Base-by-base conservation (phyloP, 1,140 invertebrate genomes). In the Colletes latitarsis region DNA sequence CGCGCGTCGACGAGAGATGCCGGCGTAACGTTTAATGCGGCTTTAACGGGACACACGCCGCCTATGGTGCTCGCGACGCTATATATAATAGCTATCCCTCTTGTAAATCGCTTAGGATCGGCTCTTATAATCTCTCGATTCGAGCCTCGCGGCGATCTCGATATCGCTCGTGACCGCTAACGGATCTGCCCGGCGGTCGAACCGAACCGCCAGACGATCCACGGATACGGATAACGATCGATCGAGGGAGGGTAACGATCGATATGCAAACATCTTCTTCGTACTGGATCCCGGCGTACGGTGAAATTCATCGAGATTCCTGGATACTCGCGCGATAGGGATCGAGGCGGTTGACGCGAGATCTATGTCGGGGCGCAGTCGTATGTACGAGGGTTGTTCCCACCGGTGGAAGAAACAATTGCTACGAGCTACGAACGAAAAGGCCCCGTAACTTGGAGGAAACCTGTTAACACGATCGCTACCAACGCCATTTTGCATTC, bases 121-220 rank as follows among this genome's bases (percentile, higher is more conserved):
- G 41, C 76, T 66, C 81, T 81, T 82, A 77, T 77, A 85, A 73
- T 83, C 78, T 83, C 78, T 79, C 81, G 73, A 82, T 77, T 73
- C 69, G n/a, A 82, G 69, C 43, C 68, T 62, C 30, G 49, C 30
- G n/a, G 52, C 81, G 71, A 83, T 83, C 82, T 53, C 77, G 83
- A 84, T 85, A 85, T 85, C 77, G 83, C 67, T 62, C 66, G 77
- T 66, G 53, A 57, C 30, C 60, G 58, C 66, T 85, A 85, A 84
- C 82, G 77, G 77, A 30, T 81, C 71, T 68, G 10, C 55, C 55
- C 39, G 19, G 63, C 60, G 19, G 63, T 19, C 19, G n/a, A 0
- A 63, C 39, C 19, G 19, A 39, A 71, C 19, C 49, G 55, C 52
- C 14, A 15, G 81, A 77, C 76, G 55, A 41, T 30, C 21, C 17